Conservation (phyloP, 2,888 invertebrate species). For the Cerceris ruficornis region DNA sequence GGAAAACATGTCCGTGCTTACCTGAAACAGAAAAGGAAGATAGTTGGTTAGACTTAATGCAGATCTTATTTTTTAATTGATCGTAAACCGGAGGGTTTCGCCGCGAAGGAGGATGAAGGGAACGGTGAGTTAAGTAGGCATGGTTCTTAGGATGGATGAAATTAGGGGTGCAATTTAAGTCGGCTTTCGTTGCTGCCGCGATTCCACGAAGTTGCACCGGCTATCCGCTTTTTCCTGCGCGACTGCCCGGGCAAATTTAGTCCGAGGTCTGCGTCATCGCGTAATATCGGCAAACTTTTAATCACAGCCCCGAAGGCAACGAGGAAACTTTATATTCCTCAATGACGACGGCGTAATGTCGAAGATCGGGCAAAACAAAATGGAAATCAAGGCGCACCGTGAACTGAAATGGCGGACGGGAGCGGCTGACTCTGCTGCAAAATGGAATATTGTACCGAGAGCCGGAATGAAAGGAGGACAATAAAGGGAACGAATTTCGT, state of each 20-base stretch:
- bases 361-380: conserved; percentile 70
- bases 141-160: conserved; percentile 45
- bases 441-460: conserved; percentile 53
- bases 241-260: conserved; percentile 66
- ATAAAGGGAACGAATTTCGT: conserved; percentile 40
- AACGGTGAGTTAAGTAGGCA: conserved; percentile 26
- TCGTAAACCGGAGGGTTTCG: background rate
- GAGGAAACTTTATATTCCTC: conserved; percentile 70
- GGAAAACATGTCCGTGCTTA: conserved; percentile 61
- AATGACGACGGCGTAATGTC: conserved; percentile 67
- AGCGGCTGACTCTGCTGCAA: conserved; percentile 32
- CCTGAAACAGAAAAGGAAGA: conserved; percentile 70
- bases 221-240: conserved; percentile 59
- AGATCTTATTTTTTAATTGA: too few species aligned
- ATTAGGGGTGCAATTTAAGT: conserved; percentile 59
- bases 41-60: background rate
- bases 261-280: conserved; percentile 64
- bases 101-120: conserved; percentile 1
- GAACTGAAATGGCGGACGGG: conserved; percentile 47
- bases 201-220: conserved; percentile 51
- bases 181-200: conserved; percentile 34
- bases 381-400: conserved; percentile 55
- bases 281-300: conserved; percentile 74
- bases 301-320: conserved; percentile 67
- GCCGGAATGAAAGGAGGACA: conserved; percentile 41